Evolutionary conservation across 2,797 vertebrate species (phyloP).

Genomic region (Bovichtus diacanthus): DNA sequence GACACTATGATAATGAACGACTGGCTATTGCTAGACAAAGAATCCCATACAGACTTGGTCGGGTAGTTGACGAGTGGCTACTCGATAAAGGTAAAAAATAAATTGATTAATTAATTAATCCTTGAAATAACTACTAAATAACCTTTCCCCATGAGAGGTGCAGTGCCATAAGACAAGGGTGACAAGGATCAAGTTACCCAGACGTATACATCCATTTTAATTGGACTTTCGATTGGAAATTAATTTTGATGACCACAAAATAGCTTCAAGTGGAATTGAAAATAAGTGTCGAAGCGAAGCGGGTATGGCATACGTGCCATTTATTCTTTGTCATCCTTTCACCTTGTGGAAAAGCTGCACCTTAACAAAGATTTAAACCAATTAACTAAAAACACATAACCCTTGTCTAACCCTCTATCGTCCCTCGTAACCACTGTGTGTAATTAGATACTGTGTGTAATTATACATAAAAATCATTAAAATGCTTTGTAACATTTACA

Average conservation of each 20-base stretch:
- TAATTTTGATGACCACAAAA: slow-evolving; percentile 36
- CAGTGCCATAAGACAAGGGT: slow-evolving; percentile 84
- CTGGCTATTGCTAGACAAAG: slow-evolving; percentile 99
- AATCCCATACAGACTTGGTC: slow-evolving; percentile 99
- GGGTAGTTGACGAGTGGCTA: slow-evolving; percentile 99
- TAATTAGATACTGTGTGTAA: slow-evolving; percentile 84
- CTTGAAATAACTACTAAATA: slow-evolving; percentile 87
- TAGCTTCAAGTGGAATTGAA: slow-evolving; percentile 34
- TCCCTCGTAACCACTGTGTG: slow-evolving; percentile 83
- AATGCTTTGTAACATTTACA: slow-evolving; percentile 65
- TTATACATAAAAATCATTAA: slow-evolving; percentile 65
- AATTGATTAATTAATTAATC: slow-evolving; percentile 88
- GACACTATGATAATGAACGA: slow-evolving; percentile 99
- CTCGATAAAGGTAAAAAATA: slow-evolving; percentile 99
- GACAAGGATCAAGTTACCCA: slow-evolving; percentile 61
- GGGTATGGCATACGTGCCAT: slow-evolving; percentile 18
- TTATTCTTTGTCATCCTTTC: slow-evolving; percentile 75
- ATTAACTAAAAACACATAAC: slow-evolving; percentile 88
- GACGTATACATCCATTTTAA: slow-evolving; percentile 42
- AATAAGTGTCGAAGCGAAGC: slow-evolving; percentile 17
- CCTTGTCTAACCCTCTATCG: slow-evolving; percentile 88
- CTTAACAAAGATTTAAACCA: slow-evolving; percentile 83
- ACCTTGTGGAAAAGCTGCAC: slow-evolving; percentile 82
- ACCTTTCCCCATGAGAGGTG: slow-evolving; percentile 87
- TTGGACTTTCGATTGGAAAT: slow-evolving; percentile 54